A percentile compares a stretch with the other conserved stretches of the same genome.
These are phyloP conservation scores for Mellilla xanthometata DNA, from an alignment of 2,888 invertebrate species.

Conservation along the genomic window DNA sequence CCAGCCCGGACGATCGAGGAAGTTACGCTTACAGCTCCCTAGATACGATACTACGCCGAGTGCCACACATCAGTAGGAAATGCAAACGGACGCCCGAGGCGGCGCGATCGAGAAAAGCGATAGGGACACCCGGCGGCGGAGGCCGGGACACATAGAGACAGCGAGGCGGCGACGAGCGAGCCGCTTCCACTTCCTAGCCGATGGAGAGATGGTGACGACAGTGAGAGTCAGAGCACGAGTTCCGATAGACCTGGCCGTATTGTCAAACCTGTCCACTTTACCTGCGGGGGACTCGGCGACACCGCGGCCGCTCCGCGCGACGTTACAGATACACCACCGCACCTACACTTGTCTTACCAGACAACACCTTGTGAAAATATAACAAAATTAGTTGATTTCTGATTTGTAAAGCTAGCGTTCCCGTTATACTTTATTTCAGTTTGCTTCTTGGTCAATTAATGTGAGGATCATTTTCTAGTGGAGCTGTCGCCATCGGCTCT, in stretches of 20 bases:
- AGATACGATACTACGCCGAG: slow-evolving; percentile 71
- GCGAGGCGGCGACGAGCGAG: slow-evolving; percentile 41
- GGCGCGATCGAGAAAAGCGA: slow-evolving; percentile 35
- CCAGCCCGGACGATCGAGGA: slow-evolving; percentile 47
- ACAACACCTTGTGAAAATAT: slow-evolving; percentile 83
- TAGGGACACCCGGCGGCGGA: not conserved
- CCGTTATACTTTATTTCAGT: slow-evolving; percentile 53
- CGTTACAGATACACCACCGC: slow-evolving; percentile 73
- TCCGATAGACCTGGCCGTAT: slow-evolving; percentile 65
- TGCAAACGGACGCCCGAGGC: slow-evolving; percentile 67
- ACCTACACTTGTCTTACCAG: slow-evolving; percentile 81
- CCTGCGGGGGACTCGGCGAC: slow-evolving; percentile 66
- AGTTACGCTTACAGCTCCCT: slow-evolving; percentile 76
- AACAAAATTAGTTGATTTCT: slow-evolving; percentile 80
- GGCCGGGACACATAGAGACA: slow-evolving; percentile 12
- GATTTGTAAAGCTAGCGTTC: slow-evolving; percentile 66
- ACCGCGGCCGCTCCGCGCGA: slow-evolving; percentile 72
- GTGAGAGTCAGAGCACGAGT: slow-evolving; percentile 66
- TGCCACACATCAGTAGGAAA: slow-evolving; percentile 80
- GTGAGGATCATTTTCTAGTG: slow-evolving; percentile 69
- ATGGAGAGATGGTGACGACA: slow-evolving; percentile 73
- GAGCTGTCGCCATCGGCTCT: slow-evolving; percentile 59
- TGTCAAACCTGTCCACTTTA: slow-evolving; percentile 78
- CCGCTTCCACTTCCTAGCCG: slow-evolving; percentile 79
- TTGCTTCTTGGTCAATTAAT: slow-evolving; percentile 54